phyloP scores from a whole-genome alignment of 2,113 vertebrate species.

The Phrynocephalus versicolor region DNA sequence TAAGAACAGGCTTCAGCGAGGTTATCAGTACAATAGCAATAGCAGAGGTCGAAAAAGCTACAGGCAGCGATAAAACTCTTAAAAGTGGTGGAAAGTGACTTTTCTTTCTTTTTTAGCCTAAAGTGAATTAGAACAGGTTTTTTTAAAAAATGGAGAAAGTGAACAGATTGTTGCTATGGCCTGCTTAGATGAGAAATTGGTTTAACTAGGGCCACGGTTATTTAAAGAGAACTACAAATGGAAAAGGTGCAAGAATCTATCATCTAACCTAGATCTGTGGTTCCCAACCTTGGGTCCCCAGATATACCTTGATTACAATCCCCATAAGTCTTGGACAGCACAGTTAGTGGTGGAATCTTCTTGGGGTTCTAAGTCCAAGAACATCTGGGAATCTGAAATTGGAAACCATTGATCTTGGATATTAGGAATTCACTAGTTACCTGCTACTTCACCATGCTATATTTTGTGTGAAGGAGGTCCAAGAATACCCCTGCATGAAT shows the following conservation, averaged over 20 bases:
- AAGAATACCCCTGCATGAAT: no score
- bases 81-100: background rate
- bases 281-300: background rate
- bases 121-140: background rate
- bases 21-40: constrained; percentile 17
- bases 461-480: no score
- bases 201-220: background rate
- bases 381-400: no score
- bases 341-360: no score
- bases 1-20: constrained; percentile 10
- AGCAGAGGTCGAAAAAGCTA: constrained; percentile 16
- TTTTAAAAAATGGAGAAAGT: background rate
- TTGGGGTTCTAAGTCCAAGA: no score
- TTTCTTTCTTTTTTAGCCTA: background rate
- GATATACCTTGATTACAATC: background rate
- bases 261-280: no score
- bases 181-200: background rate
- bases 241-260: background rate
- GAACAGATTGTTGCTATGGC: background rate
- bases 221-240: background rate
- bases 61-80: background rate
- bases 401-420: no score
- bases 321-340: background rate
- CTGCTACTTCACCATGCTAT: no score
- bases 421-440: no score